Percentiles rank a stretch among this genome's conserved stretches.
Conservation (phyloP, 2,888 invertebrate species). For the Hipparchia semele region DNA sequence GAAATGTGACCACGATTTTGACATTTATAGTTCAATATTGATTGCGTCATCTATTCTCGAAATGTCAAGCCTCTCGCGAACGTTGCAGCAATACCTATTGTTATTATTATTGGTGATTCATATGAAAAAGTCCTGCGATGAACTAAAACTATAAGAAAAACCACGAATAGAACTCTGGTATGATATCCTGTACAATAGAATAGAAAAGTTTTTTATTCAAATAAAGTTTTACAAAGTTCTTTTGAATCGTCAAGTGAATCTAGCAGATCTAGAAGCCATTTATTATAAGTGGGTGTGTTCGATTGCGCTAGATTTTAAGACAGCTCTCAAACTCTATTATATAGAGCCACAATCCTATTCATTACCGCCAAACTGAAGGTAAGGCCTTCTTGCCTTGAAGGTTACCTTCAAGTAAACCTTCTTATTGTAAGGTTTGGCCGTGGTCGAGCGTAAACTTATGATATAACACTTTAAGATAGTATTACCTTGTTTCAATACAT, state of each 20-base stretch:
- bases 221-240: too few species aligned
- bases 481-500: background rate
- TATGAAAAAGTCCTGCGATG: conserved; percentile 6
- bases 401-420: too few species aligned
- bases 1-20: conserved; percentile 70
- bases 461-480: background rate
- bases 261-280: background rate
- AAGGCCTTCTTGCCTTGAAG: too few species aligned
- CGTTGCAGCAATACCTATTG: conserved; percentile 52
- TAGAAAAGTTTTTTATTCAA: too few species aligned
- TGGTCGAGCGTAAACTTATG: too few species aligned
- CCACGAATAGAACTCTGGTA: background rate
- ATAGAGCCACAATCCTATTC: background rate
- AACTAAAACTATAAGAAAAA: conserved; percentile 1
- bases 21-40: conserved; percentile 69
- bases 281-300: background rate
- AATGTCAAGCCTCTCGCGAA: conserved; percentile 59
- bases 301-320: background rate
- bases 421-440: too few species aligned
- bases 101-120: conserved; percentile 23
- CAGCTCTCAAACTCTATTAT: background rate
- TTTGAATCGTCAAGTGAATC: too few species aligned
- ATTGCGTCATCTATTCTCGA: conserved; percentile 66
- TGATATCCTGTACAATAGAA: background rate
- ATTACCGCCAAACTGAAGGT: background rate